Percentiles rank a stretch among this genome's conserved stretches.
Conservation (phyloP, 92 coral and sea anemone genomes). For the Galaxea fascicularis region DNA sequence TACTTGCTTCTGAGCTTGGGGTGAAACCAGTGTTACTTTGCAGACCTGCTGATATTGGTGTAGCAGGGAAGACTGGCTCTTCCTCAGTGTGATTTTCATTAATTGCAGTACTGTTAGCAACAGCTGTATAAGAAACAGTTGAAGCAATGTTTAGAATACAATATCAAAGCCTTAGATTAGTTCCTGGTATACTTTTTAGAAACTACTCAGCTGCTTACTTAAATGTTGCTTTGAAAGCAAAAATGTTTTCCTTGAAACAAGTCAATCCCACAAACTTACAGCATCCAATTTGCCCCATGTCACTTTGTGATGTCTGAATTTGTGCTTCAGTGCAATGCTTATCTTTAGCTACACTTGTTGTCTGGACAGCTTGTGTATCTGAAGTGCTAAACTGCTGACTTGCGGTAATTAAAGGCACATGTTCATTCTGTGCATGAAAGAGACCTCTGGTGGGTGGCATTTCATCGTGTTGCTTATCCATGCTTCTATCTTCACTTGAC, state of each 20-base stretch:
- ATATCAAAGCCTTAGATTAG: too few relatives aligned
- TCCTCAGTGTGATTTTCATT: not conserved
- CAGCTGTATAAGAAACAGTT: conserved; percentile 15
- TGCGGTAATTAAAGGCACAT: not conserved
- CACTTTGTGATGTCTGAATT: conserved; percentile 3
- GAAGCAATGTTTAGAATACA: not conserved
- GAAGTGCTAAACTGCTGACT: conserved; percentile 10
- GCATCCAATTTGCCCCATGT: not conserved
- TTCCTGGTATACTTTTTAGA: not conserved
- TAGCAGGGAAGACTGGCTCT: conserved; percentile 4
- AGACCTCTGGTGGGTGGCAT: not conserved
- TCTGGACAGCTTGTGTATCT: conserved; percentile 4
- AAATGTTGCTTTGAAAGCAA: not conserved
- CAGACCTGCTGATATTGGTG: conserved; percentile 22
- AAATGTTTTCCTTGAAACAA: not conserved
- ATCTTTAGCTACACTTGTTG: conserved; percentile 1
- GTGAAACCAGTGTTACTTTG: conserved; percentile 13
- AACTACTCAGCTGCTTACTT: not conserved
- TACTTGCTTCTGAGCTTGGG: conserved; percentile 24
- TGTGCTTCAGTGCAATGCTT: not conserved
- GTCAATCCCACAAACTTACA: not conserved
- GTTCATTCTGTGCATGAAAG: not conserved
- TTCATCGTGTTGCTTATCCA: not conserved
- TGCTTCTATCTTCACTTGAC: not conserved
- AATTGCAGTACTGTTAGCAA: not conserved